phyloP scores from a whole-genome alignment of 53 echinoderm and acorn worm species.

The Patiria pectinifera region DNA sequence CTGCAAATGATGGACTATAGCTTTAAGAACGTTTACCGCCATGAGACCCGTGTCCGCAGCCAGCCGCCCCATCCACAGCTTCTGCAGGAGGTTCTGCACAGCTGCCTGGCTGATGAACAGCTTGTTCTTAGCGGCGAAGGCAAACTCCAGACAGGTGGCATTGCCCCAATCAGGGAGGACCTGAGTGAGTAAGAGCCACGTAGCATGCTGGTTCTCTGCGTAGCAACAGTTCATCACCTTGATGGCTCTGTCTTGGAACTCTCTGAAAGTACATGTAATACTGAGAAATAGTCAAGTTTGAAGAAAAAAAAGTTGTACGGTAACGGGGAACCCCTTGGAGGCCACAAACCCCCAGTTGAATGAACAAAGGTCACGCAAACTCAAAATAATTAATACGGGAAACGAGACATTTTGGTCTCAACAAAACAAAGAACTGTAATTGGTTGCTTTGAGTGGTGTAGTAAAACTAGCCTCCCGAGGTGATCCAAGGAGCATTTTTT shows the following conservation, averaged over 20 bases:
- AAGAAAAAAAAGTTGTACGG: no score
- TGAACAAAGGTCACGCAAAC: no score
- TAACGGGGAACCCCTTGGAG: no score
- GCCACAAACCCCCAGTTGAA: no score
- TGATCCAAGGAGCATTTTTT: no score
- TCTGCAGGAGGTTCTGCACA: conserved; percentile 77
- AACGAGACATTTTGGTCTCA: no score
- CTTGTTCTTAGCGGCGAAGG: conserved; percentile 70
- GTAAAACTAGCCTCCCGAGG: no score
- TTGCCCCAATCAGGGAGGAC: conserved; percentile 85
- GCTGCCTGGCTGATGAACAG: conserved; percentile 81
- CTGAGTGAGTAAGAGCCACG: conserved; percentile 70
- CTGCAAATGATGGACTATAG: no score
- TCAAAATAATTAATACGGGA: no score
- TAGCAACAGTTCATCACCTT: conserved; percentile 77
- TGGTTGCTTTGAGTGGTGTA: no score
- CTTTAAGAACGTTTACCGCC: neutral
- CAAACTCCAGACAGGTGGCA: conserved; percentile 78
- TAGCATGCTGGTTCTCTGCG: conserved; percentile 67
- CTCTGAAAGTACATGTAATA: conserved; percentile 34
- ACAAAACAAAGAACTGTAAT: no score
- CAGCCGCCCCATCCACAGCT: conserved; percentile 85
- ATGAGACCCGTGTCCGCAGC: conserved; percentile 41
- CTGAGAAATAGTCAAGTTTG: neutral
- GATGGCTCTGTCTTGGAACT: conserved; percentile 72